Base-by-base conservation (phyloP, 2,888 invertebrate species). In the Plagodis pulveraria region DNA sequence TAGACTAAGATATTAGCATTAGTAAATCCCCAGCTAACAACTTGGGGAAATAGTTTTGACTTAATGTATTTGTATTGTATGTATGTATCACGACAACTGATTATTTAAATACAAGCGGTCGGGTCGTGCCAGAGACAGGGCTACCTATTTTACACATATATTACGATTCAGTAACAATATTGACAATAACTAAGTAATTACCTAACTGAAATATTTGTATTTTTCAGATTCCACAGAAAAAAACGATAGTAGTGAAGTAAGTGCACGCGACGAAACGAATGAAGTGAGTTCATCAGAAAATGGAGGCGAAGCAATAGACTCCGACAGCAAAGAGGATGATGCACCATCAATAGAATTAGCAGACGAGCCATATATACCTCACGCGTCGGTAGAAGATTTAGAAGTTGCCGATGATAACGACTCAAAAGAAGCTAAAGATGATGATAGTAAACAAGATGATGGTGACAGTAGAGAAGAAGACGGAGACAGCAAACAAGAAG, bases 211-310 rank as follows among this genome's bases (percentile, higher is more conserved):
- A 8, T 36, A 36, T 22, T 2, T 22, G 0, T 36, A 36, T 36
- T 42, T 85, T 80, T 46, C 83, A 92, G 91, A 90, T 82, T 88
- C 91, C 80, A 80, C 80, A 71, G 91, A 89, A 83, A 91, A 91
- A 84, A 87, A 86, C 85, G 90, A 90, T 73, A 92, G 92, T 83
- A 87, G 85, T 86, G 93, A 93, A 87, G 82, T 86, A 75, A 88
- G 85, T 76, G 79, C 90, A 74, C 86, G 86, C 71, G 84, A 87
- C 76, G 86, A 88, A 76, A 85, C 89, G 80, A 88, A 84, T 79
- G 88, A 90, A 81, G 81, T 73, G 62, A 82, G 77, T 77, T 89
- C 90, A 74, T 79, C 74, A 67, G 91, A 91, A 81, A 87, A 83
- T 66, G 84, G 80, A 53, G 87, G 74, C 34, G 80, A 80, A 64